Base-by-base conservation (phyloP, 2,797 vertebrate genomes). In the Rhynchonycteris naso region DNA sequence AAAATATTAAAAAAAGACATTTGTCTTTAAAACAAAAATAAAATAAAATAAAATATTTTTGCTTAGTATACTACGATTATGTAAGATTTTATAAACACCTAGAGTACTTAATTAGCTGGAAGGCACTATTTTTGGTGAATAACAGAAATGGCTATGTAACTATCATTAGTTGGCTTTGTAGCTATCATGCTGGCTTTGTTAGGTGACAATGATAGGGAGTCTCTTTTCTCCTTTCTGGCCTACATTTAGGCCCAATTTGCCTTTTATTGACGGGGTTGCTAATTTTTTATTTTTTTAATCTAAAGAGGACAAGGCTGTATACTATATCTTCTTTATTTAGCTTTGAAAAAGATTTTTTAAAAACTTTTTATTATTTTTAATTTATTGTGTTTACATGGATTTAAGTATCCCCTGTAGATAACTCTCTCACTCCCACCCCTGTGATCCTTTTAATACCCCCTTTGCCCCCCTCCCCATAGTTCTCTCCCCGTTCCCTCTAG, bases 231-330 rank as follows among this genome's bases (percentile, higher is more conserved):
- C 28, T 91, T 75, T 94, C 58, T 68, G n/a, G 80, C 18, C 56
- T 95, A 30, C 28, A 80, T 59, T 92, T 65, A 83, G 61, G 38
- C 52, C 61, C 56, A 26, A 12, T 24, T 86, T 89, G 28, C 43
- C 10, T 58, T 79, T 91, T 63, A 69, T 54, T 65, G 78, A 47
- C 50, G 90, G 43, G 24, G 15, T 84, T 54, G 38, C 16, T 92
- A 38, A 66, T 94, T 96, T 92, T 88, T 91, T 82, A 63, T 71
- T 75, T 88, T 92, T 83, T 79, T 63, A 87, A 13, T 88, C 87
- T 78, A 54, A 71, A 93, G 65, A 95, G 81, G 47, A 66, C 12
- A 85, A 89, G 28, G 21, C 61, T 74, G 38, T 61, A 15, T 35
- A 84, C 24, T 86, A 61, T 91, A 65, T 75, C 59, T 83, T 59